These are phyloP conservation scores for Cosmopolites sordidus DNA, from an alignment of 2,888 invertebrate genomes.

Conservation along the genomic window DNA sequence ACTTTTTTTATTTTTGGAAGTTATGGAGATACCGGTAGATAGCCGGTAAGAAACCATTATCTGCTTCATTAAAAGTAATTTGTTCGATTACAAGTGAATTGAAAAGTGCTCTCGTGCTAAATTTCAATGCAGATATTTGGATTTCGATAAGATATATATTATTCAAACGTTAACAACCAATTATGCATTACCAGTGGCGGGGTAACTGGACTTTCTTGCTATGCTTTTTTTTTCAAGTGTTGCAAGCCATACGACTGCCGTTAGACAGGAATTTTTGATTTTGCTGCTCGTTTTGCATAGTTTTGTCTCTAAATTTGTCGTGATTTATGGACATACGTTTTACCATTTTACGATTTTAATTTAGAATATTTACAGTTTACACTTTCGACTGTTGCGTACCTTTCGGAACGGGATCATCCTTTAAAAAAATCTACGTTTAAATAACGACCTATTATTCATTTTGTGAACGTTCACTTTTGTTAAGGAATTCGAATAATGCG, in stretches of 20 bases:
- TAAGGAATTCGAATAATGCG: too few species aligned
- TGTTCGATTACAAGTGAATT: not conserved
- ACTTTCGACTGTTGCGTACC: too few species aligned
- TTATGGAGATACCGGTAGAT: too few species aligned
- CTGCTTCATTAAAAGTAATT: not conserved
- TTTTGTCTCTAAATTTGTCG: not conserved
- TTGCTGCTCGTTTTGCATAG: conserved; percentile 11
- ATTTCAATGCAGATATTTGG: conserved; percentile 21
- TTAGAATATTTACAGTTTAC: not conserved
- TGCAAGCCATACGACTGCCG: conserved; percentile 13
- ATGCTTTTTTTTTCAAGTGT: conserved; percentile 21
- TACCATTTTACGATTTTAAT: not conserved
- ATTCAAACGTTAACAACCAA: conserved; percentile 23
- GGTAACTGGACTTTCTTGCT: conserved; percentile 24
- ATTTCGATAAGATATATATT: conserved; percentile 24
- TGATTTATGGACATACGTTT: not conserved
- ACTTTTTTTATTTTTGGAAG: too few species aligned
- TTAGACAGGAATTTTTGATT: conserved; percentile 22
- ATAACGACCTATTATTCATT: too few species aligned
- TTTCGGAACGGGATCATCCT: too few species aligned
- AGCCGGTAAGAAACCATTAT: too few species aligned
- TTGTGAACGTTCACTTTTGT: too few species aligned
- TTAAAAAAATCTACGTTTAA: too few species aligned
- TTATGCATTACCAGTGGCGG: conserved; percentile 24
- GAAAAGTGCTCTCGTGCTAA: conserved; percentile 12